These are phyloP conservation scores for Characodon lateralis DNA, from an alignment of 2,797 vertebrate genomes.

Conservation along the genomic window DNA sequence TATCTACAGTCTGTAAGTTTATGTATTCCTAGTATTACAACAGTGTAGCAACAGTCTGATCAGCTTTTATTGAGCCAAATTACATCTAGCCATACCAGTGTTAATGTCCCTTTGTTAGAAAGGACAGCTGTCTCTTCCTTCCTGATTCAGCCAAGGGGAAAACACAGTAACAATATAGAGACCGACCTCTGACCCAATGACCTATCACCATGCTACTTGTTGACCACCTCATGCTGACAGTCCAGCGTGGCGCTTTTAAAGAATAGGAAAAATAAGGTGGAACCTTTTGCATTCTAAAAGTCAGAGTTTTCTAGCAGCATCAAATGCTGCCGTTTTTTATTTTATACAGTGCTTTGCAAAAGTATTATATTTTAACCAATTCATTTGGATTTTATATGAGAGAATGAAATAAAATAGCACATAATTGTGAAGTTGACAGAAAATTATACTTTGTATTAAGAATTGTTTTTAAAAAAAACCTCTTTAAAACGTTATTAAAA, in stretches of 20 bases:
- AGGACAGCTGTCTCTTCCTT: constrained; percentile 66
- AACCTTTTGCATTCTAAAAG: not conserved
- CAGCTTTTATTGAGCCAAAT: constrained; percentile 29
- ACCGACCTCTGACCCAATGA: constrained; percentile 61
- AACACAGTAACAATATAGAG: constrained; percentile 61
- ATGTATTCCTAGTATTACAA: not conserved
- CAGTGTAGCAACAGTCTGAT: constrained; percentile 11
- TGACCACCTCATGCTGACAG: constrained; percentile 62
- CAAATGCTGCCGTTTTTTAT: not conserved
- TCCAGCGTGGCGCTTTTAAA: constrained; percentile 37
- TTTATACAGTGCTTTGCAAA: no score
- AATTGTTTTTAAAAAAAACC: no score
- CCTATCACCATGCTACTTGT: constrained; percentile 60
- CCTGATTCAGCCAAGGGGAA: constrained; percentile 67
- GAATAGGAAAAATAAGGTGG: constrained; percentile 6
- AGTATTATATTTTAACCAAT: no score
- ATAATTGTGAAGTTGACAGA: no score
- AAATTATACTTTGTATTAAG: no score
- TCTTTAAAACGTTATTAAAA: no score
- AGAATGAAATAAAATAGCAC: no score
- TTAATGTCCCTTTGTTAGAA: constrained; percentile 63
- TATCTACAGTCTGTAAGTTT: not conserved
- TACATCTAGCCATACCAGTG: constrained; percentile 41
- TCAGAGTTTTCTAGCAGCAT: not conserved
- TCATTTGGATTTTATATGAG: no score